Evolutionary conservation across 1,140 invertebrate species (phyloP), one percentile per base, ranked within the genome.

Genomic region (Kradibia gibbosae): DNA sequence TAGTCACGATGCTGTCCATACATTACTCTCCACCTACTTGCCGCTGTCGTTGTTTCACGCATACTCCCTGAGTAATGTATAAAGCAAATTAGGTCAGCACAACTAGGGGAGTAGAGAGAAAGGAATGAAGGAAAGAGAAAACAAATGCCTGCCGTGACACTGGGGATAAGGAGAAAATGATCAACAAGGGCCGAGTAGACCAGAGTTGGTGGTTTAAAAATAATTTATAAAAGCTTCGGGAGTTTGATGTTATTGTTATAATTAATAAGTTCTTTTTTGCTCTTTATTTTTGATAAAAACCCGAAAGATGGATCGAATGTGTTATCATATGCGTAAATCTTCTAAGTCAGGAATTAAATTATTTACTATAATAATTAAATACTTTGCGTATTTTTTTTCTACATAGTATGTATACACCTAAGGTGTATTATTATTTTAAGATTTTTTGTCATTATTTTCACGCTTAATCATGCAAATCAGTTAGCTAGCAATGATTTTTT

Each of bases 241-340:
- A 74, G 74, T 80, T 55, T 22, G 53, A 62, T 50, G 48, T 72
- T 72, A 78, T 80, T 77, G 20, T 81, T 77, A 77, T 81, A 76
- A 81, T 76, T 81, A 81, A 84, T 84, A 84, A 84, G 72, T 55
- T 70, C 62, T 67, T 78, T 48, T 62, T 31, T 62, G 1, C 22
- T 25, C 31, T 62, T 62, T 62, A 20, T 62, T 62, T 62, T 31
- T 62, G 3, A 28, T 25, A 4, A 3, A 25, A 8, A 5, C 15
- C 22, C 15, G n/a, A 17, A 20, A 3, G 15, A 57, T 57, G 2
- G 10, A 0, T 11, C 36, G 34, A 48, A 71, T 28, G 25, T 13
- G 42, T 28, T n/a, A 10, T 22, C 3, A n/a, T 42, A 72, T 72
- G 25, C 31, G 62, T 36, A 13, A 5, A 31, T 50, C 50, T 55